phyloP scores from a whole-genome alignment of 1,140 invertebrate species.

The Bombus waltoni region DNA sequence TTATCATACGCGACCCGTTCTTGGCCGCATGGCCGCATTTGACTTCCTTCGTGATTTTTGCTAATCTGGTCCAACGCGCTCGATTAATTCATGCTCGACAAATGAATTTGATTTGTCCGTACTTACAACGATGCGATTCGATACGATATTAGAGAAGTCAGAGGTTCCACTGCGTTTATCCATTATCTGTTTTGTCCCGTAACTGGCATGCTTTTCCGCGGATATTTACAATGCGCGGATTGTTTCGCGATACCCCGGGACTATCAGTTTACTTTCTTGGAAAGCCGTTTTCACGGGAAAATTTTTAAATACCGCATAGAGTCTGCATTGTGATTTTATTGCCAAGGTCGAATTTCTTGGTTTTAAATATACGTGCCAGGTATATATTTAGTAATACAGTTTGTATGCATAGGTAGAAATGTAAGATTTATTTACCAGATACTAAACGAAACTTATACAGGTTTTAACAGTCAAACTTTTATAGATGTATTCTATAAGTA shows the following conservation, averaged over 20 bases:
- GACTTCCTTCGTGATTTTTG: background rate
- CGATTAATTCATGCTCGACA: conserved; percentile 21
- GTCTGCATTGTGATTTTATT: conserved; percentile 16
- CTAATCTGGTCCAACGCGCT: background rate
- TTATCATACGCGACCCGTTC: background rate
- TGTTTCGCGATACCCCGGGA: background rate
- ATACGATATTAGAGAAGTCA: conserved; percentile 1
- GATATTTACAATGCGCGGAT: conserved; percentile 20
- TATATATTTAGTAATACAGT: conserved; percentile 9
- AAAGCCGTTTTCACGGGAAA: conserved; percentile 23
- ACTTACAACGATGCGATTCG: background rate
- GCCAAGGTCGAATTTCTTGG: conserved; percentile 15
- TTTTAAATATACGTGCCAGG: conserved; percentile 1
- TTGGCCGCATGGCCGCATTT: background rate
- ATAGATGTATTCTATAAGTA: background rate
- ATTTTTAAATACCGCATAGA: background rate
- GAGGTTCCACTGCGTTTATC: background rate
- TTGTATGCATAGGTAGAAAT: background rate
- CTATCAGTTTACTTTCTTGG: conserved; percentile 23
- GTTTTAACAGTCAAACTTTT: background rate
- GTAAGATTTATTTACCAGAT: background rate
- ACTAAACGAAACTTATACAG: background rate
- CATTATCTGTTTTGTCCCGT: conserved; percentile 4
- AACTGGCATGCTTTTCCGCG: background rate
- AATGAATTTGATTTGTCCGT: conserved; percentile 7